These are phyloP conservation scores for Austrofundulus limnaeus DNA, from an alignment of 2,113 vertebrate species.

Conservation along the genomic window DNA sequence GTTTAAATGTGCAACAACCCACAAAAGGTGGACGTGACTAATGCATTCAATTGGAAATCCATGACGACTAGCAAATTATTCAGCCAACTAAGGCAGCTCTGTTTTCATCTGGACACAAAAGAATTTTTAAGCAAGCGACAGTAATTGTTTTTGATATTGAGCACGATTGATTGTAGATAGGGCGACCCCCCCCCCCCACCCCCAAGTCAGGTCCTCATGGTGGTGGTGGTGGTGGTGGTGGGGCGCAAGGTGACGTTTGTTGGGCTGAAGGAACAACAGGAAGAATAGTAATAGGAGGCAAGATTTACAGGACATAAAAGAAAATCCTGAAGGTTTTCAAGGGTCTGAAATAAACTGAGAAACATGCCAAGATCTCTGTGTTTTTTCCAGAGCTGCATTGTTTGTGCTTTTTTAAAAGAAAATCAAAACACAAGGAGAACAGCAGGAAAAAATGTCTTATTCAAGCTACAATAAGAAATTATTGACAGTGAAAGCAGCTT, in stretches of 20 bases:
- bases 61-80: slow-evolving; percentile 83
- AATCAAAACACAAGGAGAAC: slow-evolving; percentile 20
- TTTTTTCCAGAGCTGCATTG: slow-evolving; percentile 5
- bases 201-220: slow-evolving; percentile 78
- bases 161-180: slow-evolving; percentile 86
- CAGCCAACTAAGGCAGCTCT: slow-evolving; percentile 74
- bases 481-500: slow-evolving; percentile 13
- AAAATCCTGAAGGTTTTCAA: slow-evolving; percentile 25
- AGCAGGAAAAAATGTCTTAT: not conserved
- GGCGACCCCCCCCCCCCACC: slow-evolving; percentile 72
- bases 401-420: slow-evolving; percentile 13
- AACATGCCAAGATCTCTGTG: slow-evolving; percentile 15
- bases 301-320: not conserved
- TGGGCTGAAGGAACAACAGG: slow-evolving; percentile 79
- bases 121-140: slow-evolving; percentile 85
- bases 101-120: slow-evolving; percentile 80
- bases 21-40: slow-evolving; percentile 68
- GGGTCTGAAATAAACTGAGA: slow-evolving; percentile 9
- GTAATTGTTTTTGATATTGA: slow-evolving; percentile 87
- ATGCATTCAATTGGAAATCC: slow-evolving; percentile 78
- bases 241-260: slow-evolving; percentile 72
- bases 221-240: slow-evolving; percentile 35
- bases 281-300: slow-evolving; percentile 35
- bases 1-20: slow-evolving; percentile 67
- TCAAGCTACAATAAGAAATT: slow-evolving; percentile 4